phyloP scores from a whole-genome alignment of 1,140 invertebrate genomes.

The Anadara kagoshimensis region DNA sequence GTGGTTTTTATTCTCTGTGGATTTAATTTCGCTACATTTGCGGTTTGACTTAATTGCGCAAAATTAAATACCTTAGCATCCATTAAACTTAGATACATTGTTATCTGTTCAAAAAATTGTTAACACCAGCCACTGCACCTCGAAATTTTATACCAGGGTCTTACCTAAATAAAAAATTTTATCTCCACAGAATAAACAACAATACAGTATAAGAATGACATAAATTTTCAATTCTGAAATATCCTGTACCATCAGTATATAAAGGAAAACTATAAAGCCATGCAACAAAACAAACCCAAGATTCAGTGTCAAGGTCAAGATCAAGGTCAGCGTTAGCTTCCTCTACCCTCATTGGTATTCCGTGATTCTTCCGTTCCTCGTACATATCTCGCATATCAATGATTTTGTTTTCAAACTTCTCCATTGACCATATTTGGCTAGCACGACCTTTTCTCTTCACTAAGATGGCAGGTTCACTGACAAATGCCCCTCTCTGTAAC shows the following conservation, averaged over 20 bases:
- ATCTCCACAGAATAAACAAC: too few relatives aligned
- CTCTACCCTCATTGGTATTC: conserved; percentile 67
- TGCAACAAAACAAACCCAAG: conserved; percentile 53
- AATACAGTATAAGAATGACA: too few relatives aligned
- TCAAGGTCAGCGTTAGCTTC: conserved; percentile 19
- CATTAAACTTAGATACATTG: too few relatives aligned
- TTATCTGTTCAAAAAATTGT: too few relatives aligned
- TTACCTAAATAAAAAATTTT: too few relatives aligned
- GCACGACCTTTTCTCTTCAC: conserved; percentile 87
- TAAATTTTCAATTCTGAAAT: too few relatives aligned
- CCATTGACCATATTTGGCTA: conserved; percentile 96
- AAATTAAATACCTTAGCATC: too few relatives aligned
- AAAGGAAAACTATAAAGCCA: conserved; percentile 22
- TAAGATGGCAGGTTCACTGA: conserved; percentile 97
- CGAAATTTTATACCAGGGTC: too few relatives aligned
- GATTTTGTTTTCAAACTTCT: conserved; percentile 98
- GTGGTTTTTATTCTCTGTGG: too few relatives aligned
- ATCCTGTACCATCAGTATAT: not conserved
- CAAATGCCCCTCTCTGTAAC: conserved; percentile 91
- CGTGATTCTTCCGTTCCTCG: conserved; percentile 84
- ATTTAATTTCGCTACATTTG: too few relatives aligned
- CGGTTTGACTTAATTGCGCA: too few relatives aligned
- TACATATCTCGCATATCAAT: conserved; percentile 99
- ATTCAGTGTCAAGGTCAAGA: conserved; percentile 47
- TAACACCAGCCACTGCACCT: too few relatives aligned